Base-by-base conservation (phyloP, 2,888 invertebrate species). In the Pterostichus madidus region DNA sequence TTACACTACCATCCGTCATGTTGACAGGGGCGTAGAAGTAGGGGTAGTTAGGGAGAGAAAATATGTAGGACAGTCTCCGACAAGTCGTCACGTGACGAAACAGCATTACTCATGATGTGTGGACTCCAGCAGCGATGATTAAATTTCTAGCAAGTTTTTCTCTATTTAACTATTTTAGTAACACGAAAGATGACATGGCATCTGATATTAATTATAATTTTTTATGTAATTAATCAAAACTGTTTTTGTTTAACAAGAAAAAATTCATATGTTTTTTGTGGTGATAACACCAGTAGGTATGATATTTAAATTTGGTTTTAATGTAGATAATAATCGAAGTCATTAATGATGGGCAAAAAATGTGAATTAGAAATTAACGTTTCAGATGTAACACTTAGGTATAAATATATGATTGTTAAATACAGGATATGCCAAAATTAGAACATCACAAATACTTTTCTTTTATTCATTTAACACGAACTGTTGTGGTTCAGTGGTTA, bases 1-100 rank as follows among this genome's bases (percentile, higher is more conserved):
- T 32, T 64, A 64, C 64, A 35, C 64, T 24, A 35, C 31, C 64
- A 64, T 64, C 64, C 64, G 24, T 64, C 64, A 64, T 59, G 8
- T 31, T 64, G 64, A 32, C 64, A 49, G 2, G 49, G 49, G 49
- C 49, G 49, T 49, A 49, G 49, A 49, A 11, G 10, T 1, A 64
- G 64, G 64, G 59, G 59, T 59, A 17, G 59, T 11, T 59, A 8
- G 31, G 59, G 59, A 32, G 32, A 4, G 5, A 10, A 49, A 49
- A 49, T 49, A 49, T n/a, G n/a, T n/a, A 49, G 49, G 13, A 10
- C 49, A 49, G 0, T 49, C 5, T 49, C 49, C 49, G 53, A 13
- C 49, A 13, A n/a, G n/a, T 17, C 13, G 53, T 56, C 53, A 56
- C 53, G 53, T 56, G 17, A 56, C 53, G 53, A 17, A 56, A 56